Base-by-base conservation (phyloP, 2,888 invertebrate species). In the Slavum lentiscoides region DNA sequence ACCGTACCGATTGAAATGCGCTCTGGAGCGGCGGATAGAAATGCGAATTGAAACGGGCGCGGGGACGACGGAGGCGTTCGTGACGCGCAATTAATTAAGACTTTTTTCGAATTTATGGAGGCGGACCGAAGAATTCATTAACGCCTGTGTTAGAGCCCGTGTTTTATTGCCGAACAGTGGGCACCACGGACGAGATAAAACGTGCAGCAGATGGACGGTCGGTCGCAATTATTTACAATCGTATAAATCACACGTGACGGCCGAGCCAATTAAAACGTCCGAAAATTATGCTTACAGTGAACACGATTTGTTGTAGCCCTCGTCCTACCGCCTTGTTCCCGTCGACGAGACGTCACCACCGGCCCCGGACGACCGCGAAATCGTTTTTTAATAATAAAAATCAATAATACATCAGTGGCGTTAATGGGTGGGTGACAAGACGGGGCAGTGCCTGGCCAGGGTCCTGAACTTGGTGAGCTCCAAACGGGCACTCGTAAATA, bases 211-310 rank as follows among this genome's bases (percentile, higher is more conserved):
- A 75, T 15, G 70, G 70, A 70, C 62, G 8, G n/a, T n/a, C n/a
- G n/a, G 39, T 23, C 9, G 43, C 23, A 43, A 70, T 80, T 80
- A 80, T 80, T 80, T 70, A 64, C 55, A 39, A 64, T 64, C 64
- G 66, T 64, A 72, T 80, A 80, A 80, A 80, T 80, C 80, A 80
- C 80, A 17, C 21, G 43, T 66, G 23, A 21, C 69, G 9, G 55
- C 43, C 19, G 19, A 55, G 13, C 61, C 70, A 80, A 80, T 80
- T 72, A 80, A 80, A 80, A 58, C 58, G 80, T 64, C 80, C 17
- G 72, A 64, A 80, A 80, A 72, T 66, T 30, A 64, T 55, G 70
- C 68, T 49, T 7, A 30, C 30, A 0, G 66, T 58, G 39, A 67
- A 75, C 74, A 23, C 43, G 49, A 73, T 39, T 72, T 8, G 30